Evolutionary conservation across 2,797 vertebrate species (phyloP).

Genomic region (Petrocephalus schoutedeni): DNA sequence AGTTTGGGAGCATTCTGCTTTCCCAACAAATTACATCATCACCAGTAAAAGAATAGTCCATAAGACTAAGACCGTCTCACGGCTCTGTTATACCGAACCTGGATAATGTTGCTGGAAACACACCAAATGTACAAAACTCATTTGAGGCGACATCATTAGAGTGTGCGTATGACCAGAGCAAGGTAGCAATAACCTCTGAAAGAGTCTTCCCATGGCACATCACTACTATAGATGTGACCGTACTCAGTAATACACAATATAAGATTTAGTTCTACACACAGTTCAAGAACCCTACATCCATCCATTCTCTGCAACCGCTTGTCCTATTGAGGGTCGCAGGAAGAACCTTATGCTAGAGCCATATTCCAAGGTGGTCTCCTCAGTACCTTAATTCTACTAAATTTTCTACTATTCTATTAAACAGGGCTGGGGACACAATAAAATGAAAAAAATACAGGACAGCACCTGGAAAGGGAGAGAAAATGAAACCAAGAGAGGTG

Average conservation of each 20-base stretch:
- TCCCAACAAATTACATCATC: neutral
- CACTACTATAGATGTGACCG: neutral
- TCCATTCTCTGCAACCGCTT: conserved; percentile 21
- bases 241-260: neutral
- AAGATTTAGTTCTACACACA: conserved; percentile 26
- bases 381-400: conserved; percentile 43
- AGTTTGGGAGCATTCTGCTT: neutral
- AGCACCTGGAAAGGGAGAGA: conserved; percentile 23
- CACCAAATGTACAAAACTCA: neutral
- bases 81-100: neutral
- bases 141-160: neutral
- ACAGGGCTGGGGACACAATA: conserved; percentile 43
- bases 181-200: neutral
- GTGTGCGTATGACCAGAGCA: neutral
- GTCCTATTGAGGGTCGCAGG: neutral
- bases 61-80: neutral
- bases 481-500: conserved; percentile 34
- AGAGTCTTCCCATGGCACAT: neutral
- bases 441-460: neutral
- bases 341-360: neutral
- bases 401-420: conserved; percentile 36
- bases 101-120: neutral
- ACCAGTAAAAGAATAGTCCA: neutral
- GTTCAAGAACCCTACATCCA: conserved; percentile 40
- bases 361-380: conserved; percentile 54